Evolutionary conservation across 2,113 vertebrate species (phyloP), one percentile per base, ranked within the genome.

Genomic region (Anthoscopus minutus): DNA sequence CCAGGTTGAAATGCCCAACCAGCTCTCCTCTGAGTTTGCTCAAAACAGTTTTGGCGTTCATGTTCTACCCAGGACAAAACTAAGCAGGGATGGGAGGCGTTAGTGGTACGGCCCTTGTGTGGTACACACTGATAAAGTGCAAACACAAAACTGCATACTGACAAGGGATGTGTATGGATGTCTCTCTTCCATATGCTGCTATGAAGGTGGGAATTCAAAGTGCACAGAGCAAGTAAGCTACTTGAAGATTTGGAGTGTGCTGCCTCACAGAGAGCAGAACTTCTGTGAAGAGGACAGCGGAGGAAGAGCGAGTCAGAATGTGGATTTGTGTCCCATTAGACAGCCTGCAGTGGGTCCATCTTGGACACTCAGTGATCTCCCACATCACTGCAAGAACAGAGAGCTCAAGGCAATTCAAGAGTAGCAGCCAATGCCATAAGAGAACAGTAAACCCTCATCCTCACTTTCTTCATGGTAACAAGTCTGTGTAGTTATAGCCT

Each of bases 401-500:
- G 44, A 56, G 66, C 44, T 84, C 84, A 31, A 51, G 35, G 54
- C 53, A 77, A 21, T 69, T 45, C 30, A n/a, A 69, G 79, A 17
- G 0, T 11, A 83, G 67, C 90, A 92, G 71, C 42, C 78, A 92
- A 22, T 88, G 64, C 58, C 88, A 33, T 30, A 38, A 35, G 54
- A 92, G 90, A 92, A 76, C 19, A 83, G 71, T 37, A 90, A 90
- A 92, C 50, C 72, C 67, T 86, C 47, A 66, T 66, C 42, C 64
- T 73, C 2, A 0, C 54, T 82, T 86, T 81, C 86, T 81, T 90
- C 86, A 88, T 73, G 81, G 69, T 85, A 94, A 96, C 78, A 78
- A 91, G 92, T 56, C 84, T 87, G 73, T 33, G 70, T 81, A 74
- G 92, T 94, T 81, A 79, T 37, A 94, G 78, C 48, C 73, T 93